phyloP scores from a whole-genome alignment of 2,113 vertebrate species.

The Bos indicus region DNA sequence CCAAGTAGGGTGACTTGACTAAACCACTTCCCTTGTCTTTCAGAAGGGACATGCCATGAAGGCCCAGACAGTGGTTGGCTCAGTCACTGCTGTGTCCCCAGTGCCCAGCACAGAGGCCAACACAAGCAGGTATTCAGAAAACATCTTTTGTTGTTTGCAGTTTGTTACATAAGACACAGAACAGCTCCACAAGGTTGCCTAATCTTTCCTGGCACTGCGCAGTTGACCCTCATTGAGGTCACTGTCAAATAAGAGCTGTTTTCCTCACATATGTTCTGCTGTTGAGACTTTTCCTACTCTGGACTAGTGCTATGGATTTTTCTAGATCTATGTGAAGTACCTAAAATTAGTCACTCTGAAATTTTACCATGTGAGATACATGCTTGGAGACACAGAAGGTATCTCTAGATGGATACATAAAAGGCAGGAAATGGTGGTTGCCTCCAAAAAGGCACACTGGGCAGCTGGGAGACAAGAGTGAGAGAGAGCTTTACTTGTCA shows the following conservation, averaged over 20 bases:
- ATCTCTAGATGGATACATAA: neutral
- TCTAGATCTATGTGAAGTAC: neutral
- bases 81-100: neutral
- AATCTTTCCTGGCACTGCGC: neutral
- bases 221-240: neutral
- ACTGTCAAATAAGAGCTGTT: neutral
- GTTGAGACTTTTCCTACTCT: neutral
- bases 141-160: neutral
- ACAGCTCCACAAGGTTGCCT: neutral
- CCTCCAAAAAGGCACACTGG: neutral
- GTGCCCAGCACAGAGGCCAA: neutral
- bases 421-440: neutral
- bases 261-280: neutral
- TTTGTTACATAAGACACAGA: neutral
- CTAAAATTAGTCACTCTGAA: slow-evolving; percentile 1
- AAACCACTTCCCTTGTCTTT: neutral
- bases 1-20: neutral
- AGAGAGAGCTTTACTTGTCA: neutral
- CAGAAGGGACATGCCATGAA: neutral
- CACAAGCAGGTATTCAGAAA: neutral
- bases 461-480: neutral
- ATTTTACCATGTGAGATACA: neutral
- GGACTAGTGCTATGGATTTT: neutral
- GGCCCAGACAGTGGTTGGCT: neutral
- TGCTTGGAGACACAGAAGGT: neutral